Percentiles rank a stretch among this genome's conserved stretches.
Evolutionary conservation across 2,113 vertebrate species (phyloP).

Genomic region (Pipra filicauda): DNA sequence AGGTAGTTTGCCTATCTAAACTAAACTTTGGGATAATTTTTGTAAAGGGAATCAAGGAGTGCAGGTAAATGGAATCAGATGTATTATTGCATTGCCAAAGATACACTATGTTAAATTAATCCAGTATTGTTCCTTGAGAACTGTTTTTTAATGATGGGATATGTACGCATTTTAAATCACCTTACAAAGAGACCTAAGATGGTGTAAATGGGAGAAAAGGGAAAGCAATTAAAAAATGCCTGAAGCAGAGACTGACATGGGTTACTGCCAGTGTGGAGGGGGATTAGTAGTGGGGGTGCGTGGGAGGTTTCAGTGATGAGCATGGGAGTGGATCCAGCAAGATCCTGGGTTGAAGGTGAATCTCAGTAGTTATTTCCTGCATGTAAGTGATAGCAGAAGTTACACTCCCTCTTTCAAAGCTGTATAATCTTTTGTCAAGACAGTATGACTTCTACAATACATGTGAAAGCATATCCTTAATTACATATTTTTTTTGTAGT

Average conservation of each 20-base stretch:
- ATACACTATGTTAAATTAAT: neutral
- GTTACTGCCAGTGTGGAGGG: neutral
- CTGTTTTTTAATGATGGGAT: neutral
- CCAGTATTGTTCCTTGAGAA: neutral
- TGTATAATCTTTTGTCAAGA: neutral
- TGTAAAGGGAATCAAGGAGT: neutral
- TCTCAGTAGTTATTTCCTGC: neutral
- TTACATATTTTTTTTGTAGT: neutral
- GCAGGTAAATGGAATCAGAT: neutral
- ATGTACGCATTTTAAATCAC: neutral
- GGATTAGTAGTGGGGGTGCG: neutral
- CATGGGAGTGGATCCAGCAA: neutral
- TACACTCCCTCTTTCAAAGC: neutral
- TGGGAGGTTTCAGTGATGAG: neutral
- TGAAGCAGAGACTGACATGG: neutral
- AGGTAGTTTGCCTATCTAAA: neutral
- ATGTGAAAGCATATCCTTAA: neutral
- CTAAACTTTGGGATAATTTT: neutral
- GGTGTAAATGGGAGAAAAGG: neutral
- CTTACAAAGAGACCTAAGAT: neutral
- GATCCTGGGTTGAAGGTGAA: neutral
- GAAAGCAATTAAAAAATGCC: rapidly evolving
- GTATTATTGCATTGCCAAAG: neutral
- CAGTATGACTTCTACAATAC: neutral
- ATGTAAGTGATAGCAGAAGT: neutral